phyloP scores from a whole-genome alignment of 2,888 invertebrate species.

The Plagiodera versicolora region DNA sequence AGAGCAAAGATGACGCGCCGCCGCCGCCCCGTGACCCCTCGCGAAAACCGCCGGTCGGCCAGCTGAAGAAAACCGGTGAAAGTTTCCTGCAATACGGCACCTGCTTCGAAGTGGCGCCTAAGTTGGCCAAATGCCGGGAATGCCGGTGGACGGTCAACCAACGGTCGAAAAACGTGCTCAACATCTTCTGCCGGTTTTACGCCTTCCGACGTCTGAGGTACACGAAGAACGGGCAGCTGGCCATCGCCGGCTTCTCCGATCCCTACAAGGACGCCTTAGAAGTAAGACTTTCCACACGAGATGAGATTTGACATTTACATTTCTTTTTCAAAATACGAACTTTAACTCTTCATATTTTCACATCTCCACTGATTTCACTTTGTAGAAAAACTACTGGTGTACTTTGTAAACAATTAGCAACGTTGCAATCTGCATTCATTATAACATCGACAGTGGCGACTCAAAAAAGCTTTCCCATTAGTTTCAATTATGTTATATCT shows the following conservation, averaged over 20 bases:
- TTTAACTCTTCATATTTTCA: no score
- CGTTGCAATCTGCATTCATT: no score
- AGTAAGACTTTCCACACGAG: slow-evolving; percentile 52
- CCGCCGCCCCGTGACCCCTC: slow-evolving; percentile 65
- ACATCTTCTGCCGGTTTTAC: slow-evolving; percentile 94
- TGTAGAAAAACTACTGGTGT: no score
- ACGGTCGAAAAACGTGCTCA: slow-evolving; percentile 77
- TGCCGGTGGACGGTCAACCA: slow-evolving; percentile 88
- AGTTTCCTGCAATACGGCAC: slow-evolving; percentile 88
- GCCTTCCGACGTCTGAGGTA: slow-evolving; percentile 90
- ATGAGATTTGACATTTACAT: no score
- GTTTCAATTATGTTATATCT: background rate
- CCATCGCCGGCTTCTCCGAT: slow-evolving; percentile 93
- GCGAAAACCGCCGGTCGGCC: slow-evolving; percentile 67
- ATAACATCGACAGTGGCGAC: no score
- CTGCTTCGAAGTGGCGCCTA: slow-evolving; percentile 85
- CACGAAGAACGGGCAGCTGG: slow-evolving; percentile 83
- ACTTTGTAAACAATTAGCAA: no score
- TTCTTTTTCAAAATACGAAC: no score
- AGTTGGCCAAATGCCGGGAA: slow-evolving; percentile 89
- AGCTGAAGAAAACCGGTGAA: slow-evolving; percentile 72
- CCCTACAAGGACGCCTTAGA: slow-evolving; percentile 82
- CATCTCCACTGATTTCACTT: no score
- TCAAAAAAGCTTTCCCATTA: background rate
- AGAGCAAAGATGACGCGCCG: slow-evolving; percentile 55